A percentile compares a stretch with the other conserved stretches of the same genome.
Conservation (phyloP, 2,797 vertebrate genomes). For the Botia kubotai region DNA sequence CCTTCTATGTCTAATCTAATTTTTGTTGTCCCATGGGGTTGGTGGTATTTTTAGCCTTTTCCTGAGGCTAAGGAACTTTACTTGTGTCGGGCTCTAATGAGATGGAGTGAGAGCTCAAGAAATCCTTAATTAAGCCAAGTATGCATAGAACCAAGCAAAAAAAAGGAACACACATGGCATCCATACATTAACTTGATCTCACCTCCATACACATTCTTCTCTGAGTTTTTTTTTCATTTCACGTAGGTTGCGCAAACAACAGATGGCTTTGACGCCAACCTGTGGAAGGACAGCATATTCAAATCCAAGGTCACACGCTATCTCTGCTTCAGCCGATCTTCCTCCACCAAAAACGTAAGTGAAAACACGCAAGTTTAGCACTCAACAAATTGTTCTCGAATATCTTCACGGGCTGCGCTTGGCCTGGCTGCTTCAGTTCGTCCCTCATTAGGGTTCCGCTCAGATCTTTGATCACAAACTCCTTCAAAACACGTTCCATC, state of each 20-base stretch:
- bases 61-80: slow-evolving; percentile 78
- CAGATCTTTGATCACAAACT: slow-evolving; percentile 71
- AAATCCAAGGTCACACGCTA: slow-evolving; percentile 99
- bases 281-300: slow-evolving; percentile 98
- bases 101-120: slow-evolving; percentile 81
- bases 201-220: slow-evolving; percentile 77
- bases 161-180: slow-evolving; percentile 67
- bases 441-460: slow-evolving; percentile 56
- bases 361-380: slow-evolving; percentile 67
- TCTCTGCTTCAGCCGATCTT: slow-evolving; percentile 91
- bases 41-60: slow-evolving; percentile 86
- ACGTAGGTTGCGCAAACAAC: slow-evolving; percentile 94
- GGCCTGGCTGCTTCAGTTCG: slow-evolving; percentile 27
- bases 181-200: slow-evolving; percentile 81
- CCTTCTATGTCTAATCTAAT: slow-evolving; percentile 86
- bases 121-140: slow-evolving; percentile 87
- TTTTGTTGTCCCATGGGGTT: slow-evolving; percentile 77
- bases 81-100: slow-evolving; percentile 86
- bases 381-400: neutral
- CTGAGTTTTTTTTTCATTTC: slow-evolving; percentile 61
- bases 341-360: slow-evolving; percentile 91
- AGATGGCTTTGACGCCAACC: slow-evolving; percentile 96
- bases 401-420: slow-evolving; percentile 4
- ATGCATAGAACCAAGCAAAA: slow-evolving; percentile 64
- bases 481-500: slow-evolving; percentile 48